Evolutionary conservation across 2,888 invertebrate species (phyloP), one percentile per base, ranked within the genome.

Genomic region (Heliconius aoede): DNA sequence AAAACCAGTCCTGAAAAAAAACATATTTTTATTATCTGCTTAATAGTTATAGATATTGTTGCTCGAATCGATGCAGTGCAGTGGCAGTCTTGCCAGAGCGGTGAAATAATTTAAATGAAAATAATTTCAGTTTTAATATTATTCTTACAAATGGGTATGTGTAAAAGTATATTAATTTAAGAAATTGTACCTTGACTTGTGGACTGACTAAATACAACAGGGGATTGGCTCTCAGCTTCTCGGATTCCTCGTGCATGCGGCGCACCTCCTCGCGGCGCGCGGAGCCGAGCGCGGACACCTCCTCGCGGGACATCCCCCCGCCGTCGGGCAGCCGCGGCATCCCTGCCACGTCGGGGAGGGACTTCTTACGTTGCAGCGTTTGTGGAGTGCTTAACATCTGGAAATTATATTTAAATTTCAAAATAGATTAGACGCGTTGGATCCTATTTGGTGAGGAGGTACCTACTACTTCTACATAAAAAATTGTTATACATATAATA

Each of bases 181-280:
- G 1, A 13, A 36, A n/a, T 15, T 3, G 7, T 40, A 99, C 99
- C 97, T 98, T 98, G 86, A 99, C 98, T 96, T 98, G 97, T 88
- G 99, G 99, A 97, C 98, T 98, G 96, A 98, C 97, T 92, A 99
- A 95, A 94, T 98, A 99, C 86, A 99, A 96, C 87, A 99, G 95
- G 86, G 99, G 99, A 95, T 99, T 99, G 88, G 98, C 98, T 90
- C 98, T 96, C 85, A 98, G 96, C 91, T 98, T 96, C 94, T 99
- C 99, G 83, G 97, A 96, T 93, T 98, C 98, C 90, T 99, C 98
- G 87, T 97, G 96, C 95, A 98, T 97, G 84, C 98, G 96, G 87
- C 99, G 96, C 83, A 99, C 96, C 91, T 99, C 99, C 93, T 99
- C 99, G 83, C 99, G 96, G 82, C 99, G 96, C 84, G 98, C 98